Evolutionary conservation across 2,113 vertebrate species (phyloP).

Genomic region (Oncorhynchus kisutch): DNA sequence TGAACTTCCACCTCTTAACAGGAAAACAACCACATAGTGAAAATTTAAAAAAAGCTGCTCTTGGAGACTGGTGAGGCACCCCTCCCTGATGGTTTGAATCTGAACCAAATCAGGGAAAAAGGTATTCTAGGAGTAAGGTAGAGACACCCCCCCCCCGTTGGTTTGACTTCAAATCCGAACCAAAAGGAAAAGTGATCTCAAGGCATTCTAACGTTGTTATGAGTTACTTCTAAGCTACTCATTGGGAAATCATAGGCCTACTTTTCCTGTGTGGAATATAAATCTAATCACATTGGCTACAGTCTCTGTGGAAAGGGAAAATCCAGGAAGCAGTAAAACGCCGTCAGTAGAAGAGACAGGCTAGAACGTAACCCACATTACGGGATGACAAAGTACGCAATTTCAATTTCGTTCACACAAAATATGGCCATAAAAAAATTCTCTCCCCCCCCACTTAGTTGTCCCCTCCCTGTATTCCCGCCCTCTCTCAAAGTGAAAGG

Average conservation of each 20-base stretch:
- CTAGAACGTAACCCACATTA: conserved; percentile 50
- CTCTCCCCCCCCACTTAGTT: background rate
- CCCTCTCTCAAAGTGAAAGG: conserved; percentile 52
- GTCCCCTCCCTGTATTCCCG: conserved; percentile 3
- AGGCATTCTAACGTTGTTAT: background rate
- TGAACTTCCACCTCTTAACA: background rate
- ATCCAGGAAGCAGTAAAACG: background rate
- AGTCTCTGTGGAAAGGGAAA: conserved; percentile 9
- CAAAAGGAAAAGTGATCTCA: background rate
- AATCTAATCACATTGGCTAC: conserved; percentile 2
- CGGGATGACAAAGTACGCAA: conserved; percentile 28
- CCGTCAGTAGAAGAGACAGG: conserved; percentile 22
- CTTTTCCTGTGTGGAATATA: conserved; percentile 25
- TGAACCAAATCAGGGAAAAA: conserved; percentile 10
- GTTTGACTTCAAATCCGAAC: too few species aligned
- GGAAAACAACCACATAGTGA: too few species aligned
- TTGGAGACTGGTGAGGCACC: background rate
- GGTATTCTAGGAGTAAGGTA: too few species aligned
- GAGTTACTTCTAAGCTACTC: background rate
- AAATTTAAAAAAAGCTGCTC: too few species aligned
- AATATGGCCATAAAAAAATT: conserved; percentile 44
- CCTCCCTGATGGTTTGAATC: conserved; percentile 23
- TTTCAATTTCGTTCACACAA: conserved; percentile 43
- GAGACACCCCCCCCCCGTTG: too few species aligned
- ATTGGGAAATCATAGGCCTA: conserved; percentile 21